Evolutionary conservation across 1,140 invertebrate genomes (phyloP).

Genomic region (Lycorma delicatula): DNA sequence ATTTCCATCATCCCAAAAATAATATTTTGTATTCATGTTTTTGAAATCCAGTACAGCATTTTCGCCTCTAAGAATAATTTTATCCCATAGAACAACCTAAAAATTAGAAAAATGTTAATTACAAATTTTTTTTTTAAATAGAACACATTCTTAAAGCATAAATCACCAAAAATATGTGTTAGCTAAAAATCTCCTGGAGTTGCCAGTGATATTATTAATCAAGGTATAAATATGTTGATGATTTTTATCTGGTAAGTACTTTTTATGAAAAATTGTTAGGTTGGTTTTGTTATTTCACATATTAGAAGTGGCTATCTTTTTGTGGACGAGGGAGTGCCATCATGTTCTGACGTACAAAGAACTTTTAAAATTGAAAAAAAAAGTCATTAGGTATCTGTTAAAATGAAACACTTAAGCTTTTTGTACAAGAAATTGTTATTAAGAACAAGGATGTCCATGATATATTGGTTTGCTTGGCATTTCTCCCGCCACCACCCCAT

Average conservation of each 20-base stretch:
- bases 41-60: slow-evolving; percentile 85
- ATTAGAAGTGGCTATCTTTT: too few species aligned
- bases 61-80: slow-evolving; percentile 91
- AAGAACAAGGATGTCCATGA: too few species aligned
- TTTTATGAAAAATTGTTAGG: not conserved
- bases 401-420: too few species aligned
- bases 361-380: too few species aligned
- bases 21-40: slow-evolving; percentile 96
- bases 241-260: not conserved
- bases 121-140: not conserved
- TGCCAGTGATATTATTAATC: not conserved
- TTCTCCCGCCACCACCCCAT: too few species aligned
- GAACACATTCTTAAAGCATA: not conserved
- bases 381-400: too few species aligned
- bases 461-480: too few species aligned
- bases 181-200: not conserved
- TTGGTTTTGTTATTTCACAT: not conserved
- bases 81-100: slow-evolving; percentile 96
- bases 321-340: too few species aligned
- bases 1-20: slow-evolving; percentile 99
- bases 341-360: too few species aligned
- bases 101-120: slow-evolving; percentile 30
- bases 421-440: too few species aligned
- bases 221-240: not conserved
- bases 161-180: not conserved